Base-by-base conservation (phyloP, 2,113 vertebrate genomes). In the Silurus glanis region DNA sequence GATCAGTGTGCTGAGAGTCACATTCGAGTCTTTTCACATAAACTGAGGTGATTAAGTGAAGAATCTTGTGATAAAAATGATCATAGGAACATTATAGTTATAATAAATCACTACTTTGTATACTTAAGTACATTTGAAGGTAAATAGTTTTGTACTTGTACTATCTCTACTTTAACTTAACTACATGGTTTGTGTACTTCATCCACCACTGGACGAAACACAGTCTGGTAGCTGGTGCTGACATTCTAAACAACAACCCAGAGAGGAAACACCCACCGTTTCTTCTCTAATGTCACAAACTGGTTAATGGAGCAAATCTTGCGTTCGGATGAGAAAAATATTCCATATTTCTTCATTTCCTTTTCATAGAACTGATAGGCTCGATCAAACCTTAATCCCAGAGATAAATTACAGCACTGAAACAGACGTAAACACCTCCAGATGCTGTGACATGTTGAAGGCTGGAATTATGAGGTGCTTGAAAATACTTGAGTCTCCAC, bases 401-500 rank as follows among this genome's bases (percentile, higher is more conserved):
- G 19, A 82, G 85, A 86, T 82, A 45, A 19, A 82, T 86, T 75
- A 66, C 59, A 51, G n/a, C n/a, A 13, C 4, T 5, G 45, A 55
- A 37, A 47, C 21, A 74, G 56, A 21, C n/a, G 21, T 67, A 83
- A 82, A 86, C 53, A 49, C 55, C 66, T 59, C 58, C 89, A 86
- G 81, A 87, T 82, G 86, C 67, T 75, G 55, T 56, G 82, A 86
- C 47, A 78, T 85, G 86, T 17, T 58, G 62, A n/a, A 66, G 51
- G 19, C 61, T 72, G 86, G 17, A 83, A 64, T 75, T 67, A 55
- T 7, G 72, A 87, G 72, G 61, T 67, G 25, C 59, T 47, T 9
- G 25, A 79, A 87, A 49, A 51, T 53, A 74, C 28, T 49, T 64
- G 69, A 47, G 25, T 59, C 49, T 62, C 56, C 12, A 13, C 56